Base-by-base conservation (phyloP, 2,888 invertebrate species). In the Eurois occulta region DNA sequence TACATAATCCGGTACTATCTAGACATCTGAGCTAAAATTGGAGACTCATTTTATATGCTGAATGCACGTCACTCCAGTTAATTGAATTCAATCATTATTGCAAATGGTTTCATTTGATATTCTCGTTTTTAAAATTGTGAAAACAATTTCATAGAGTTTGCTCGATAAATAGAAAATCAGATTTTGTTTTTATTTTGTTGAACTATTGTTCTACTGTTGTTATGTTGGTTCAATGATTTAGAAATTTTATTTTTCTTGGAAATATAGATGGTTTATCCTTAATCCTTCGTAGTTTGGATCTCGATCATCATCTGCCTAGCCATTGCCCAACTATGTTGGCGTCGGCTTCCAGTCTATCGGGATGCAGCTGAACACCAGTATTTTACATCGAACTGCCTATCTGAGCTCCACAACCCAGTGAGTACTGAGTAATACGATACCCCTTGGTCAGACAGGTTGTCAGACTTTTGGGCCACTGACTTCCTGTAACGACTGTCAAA, bases 81-180 rank as follows among this genome's bases (percentile, higher is more conserved):
- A 77, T 74, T 65, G 60, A 79, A 86, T 81, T 78, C 58, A 78
- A 78, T 60, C 64, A 52, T n/a, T 48, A 71, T 84, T 74, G 75
- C 64, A 60, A 80, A 77, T 73, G 66, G 71, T 78, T 88, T 77
- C 69, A 77, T 76, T 68, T 65, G 73, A 72, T 38, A 66, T 78
- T 60, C 70, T 55, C 67, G 58, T 46, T 24, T 75, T 79, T 76
- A 35, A 73, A 86, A 86, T 88, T 88, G 77, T 75, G 72, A 73
- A 77, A 77, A 43, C 72, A 75, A 81, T 88, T 79, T 64, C 13
- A 68, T 69, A 62, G 38, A 28, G 38, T 75, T 72, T 66, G 73
- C 58, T 21, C 16, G 28, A 58, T 41, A 18, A 52, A 16, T 28
- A 1, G 41, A 35, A n/a, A 43, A 52, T 60, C 24, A 1, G 10